Evolutionary conservation across 2,888 invertebrate species (phyloP), one percentile per base, ranked within the genome.

Genomic region (Ypsolopha scabrella): DNA sequence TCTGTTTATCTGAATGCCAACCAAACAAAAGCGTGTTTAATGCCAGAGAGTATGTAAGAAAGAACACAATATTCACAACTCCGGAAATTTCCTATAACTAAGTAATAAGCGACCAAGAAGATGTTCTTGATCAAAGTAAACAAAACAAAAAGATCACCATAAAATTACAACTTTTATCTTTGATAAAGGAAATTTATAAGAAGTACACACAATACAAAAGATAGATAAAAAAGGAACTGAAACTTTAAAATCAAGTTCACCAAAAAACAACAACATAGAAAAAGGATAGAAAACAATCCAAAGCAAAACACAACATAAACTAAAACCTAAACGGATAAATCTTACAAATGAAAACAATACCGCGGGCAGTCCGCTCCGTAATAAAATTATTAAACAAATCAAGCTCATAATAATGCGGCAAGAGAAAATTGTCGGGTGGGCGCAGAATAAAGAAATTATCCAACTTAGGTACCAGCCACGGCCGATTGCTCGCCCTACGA

Each of bases 301-400:
- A 50, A 50, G 35, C 50, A 41, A 50, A 50, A 36, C 41, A 45
- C n/a, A 33, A 34, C 9, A 34, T 9, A 8, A 46, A 46, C 33
- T 8, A 8, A 24, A 33, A 46, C 38, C 61, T 65, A 68, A 70
- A 64, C 60, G 62, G 61, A 64, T 64, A 67, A 68, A 68, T 60
- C 64, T 62, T 64, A 66, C 60, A 65, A 74, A 73, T 70, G 68
- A 70, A 74, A 72, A 68, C 68, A 64, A 68, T 65, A 58, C 57
- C 68, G 67, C 65, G 67, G 65, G 67, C 72, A 75, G 64, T 71
- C 73, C 72, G 65, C 64, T 64, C 72, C 65, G 80, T 85, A 85
- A 86, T 86, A 85, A 85, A 85, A 86, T 85, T 85, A 86, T 85
- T 86, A 85, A 82, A 80, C 83, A 83, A 85, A 85, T 85, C 82